phyloP scores from a whole-genome alignment of 2,797 vertebrate species.

The Parauchenoglanis punctatus region DNA sequence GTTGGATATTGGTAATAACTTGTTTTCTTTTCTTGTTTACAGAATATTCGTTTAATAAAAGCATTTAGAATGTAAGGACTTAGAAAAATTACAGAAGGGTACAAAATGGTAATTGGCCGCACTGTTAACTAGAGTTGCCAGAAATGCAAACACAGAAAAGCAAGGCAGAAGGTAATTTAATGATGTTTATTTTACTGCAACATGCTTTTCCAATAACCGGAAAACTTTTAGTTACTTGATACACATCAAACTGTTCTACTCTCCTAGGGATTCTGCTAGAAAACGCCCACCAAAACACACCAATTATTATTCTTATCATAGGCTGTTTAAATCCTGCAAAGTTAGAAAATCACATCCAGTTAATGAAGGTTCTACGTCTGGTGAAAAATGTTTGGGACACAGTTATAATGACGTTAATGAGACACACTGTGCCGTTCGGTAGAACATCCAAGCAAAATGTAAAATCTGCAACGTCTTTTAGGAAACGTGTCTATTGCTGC shows the following conservation, averaged over 20 bases:
- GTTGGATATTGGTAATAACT: background rate
- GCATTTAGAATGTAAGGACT: background rate
- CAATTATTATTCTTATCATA: slow-evolving; percentile 9
- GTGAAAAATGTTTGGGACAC: background rate
- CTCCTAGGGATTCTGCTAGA: background rate
- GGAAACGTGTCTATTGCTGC: background rate
- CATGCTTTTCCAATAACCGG: background rate
- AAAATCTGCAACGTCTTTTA: background rate
- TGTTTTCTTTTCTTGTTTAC: no score
- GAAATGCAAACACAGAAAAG: background rate
- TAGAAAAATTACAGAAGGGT: background rate
- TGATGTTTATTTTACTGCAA: slow-evolving; percentile 17
- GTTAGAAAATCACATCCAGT: background rate
- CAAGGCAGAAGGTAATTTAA: background rate
- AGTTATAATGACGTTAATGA: background rate
- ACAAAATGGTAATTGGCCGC: background rate
- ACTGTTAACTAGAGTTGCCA: background rate
- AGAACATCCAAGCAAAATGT: background rate
- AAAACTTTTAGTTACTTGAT: background rate
- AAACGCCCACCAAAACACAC: background rate
- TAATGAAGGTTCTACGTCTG: background rate
- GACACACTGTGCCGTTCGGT: background rate
- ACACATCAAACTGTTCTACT: slow-evolving; percentile 10
- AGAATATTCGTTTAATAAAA: background rate
- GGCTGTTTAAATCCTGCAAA: background rate